Evolutionary conservation across 2,888 invertebrate species (phyloP).

Genomic region (Caenorhabditis imperialis): DNA sequence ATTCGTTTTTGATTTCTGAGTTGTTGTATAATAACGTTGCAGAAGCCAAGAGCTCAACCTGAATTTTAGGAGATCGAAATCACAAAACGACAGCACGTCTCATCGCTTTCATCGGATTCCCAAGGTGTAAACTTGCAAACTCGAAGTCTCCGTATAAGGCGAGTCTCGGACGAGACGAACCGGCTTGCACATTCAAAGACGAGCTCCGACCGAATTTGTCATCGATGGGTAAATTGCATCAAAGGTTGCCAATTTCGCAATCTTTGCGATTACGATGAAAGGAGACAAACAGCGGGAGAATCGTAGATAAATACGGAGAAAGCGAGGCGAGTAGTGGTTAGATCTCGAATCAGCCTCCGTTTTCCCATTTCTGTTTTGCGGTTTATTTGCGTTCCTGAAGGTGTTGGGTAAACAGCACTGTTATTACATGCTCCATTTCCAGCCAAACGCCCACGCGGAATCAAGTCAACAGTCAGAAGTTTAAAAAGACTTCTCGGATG

Average conservation of each 20-base stretch:
- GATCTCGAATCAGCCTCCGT: conserved; percentile 4
- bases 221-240: conserved; percentile 4
- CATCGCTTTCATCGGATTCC: not conserved
- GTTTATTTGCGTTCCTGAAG: conserved; percentile 1
- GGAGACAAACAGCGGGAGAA: conserved; percentile 8
- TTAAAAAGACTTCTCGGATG: no score
- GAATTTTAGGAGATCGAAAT: conserved; percentile 7
- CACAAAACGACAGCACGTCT: conserved; percentile 2
- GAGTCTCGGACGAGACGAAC: no score
- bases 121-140: not conserved
- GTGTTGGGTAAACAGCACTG: conserved; percentile 9
- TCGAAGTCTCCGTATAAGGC: not conserved
- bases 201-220: conserved; percentile 10
- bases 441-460: conserved; percentile 14
- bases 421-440: conserved; percentile 9
- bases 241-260: conserved; percentile 17
- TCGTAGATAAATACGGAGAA: conserved; percentile 6
- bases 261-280: conserved; percentile 25
- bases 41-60: no score
- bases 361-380: not conserved
- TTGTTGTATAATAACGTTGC: no score
- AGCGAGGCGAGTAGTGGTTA: conserved; percentile 1
- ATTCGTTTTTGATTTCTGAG: not conserved
- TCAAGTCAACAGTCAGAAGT: conserved; percentile 2
- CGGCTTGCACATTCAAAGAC: conserved; percentile 1